Percentiles rank a stretch among this genome's conserved stretches.
Evolutionary conservation across 2,888 invertebrate species (phyloP).

Genomic region (Sialis lutaria): DNA sequence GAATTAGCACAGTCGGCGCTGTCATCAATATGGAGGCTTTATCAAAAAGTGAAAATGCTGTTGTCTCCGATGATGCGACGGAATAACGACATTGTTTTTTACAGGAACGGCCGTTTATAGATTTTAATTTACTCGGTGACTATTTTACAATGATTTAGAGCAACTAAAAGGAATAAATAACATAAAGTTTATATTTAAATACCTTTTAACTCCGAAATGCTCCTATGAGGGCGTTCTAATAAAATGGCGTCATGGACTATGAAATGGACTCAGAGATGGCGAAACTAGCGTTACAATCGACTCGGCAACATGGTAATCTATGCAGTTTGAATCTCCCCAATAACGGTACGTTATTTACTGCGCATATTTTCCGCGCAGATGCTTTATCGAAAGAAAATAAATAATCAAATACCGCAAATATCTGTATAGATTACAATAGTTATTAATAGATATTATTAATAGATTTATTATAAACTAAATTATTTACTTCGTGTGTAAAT

Average conservation of each 20-base stretch:
- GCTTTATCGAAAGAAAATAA: no score
- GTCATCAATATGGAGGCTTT: conserved; percentile 39
- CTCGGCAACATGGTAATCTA: neutral
- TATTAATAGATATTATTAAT: no score
- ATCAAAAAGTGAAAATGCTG: conserved; percentile 11
- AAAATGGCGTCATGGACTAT: conserved; percentile 25
- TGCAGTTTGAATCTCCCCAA: no score
- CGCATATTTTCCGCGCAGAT: neutral
- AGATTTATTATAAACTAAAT: no score
- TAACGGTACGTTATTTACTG: neutral
- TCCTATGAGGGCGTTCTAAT: conserved; percentile 39
- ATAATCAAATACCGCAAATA: no score
- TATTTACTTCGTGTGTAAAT: no score
- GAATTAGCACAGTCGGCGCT: conserved; percentile 52
- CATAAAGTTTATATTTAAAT: conserved; percentile 13
- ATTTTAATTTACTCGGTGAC: neutral
- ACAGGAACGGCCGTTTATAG: neutral
- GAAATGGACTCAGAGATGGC: conserved; percentile 26
- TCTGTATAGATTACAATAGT: no score
- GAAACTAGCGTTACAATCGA: conserved; percentile 24
- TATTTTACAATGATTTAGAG: neutral
- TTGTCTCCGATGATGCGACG: neutral
- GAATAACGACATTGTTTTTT: neutral
- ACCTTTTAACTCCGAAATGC: conserved; percentile 29
- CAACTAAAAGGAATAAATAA: neutral